These are phyloP conservation scores for Rhizoglyphus robini DNA, from an alignment of 1,140 invertebrate genomes.

Conservation along the genomic window DNA sequence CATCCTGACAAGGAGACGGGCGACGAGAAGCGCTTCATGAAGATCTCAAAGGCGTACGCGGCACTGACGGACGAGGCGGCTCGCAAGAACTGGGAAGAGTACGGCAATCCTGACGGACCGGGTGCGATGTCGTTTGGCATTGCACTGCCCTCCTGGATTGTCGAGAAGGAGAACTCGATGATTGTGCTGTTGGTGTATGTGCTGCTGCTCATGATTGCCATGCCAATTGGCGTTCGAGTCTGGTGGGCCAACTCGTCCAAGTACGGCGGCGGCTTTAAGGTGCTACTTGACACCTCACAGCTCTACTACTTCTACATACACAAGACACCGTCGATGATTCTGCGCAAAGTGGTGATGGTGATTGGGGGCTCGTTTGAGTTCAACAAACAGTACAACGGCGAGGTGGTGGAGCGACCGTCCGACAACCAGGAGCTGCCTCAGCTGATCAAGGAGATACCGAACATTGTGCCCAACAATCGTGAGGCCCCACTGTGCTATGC, in stretches of 20 bases:
- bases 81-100: slow-evolving; percentile 92
- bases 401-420: slow-evolving; percentile 78
- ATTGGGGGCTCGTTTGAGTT: slow-evolving; percentile 91
- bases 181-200: slow-evolving; percentile 88
- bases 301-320: slow-evolving; percentile 91
- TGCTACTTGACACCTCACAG: slow-evolving; percentile 83
- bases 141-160: slow-evolving; percentile 97
- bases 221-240: slow-evolving; percentile 81
- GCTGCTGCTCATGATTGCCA: slow-evolving; percentile 90
- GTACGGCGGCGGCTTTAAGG: slow-evolving; percentile 49
- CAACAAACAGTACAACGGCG: slow-evolving; percentile 79
- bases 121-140: slow-evolving; percentile 98
- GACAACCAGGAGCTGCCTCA: slow-evolving; percentile 89
- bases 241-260: slow-evolving; percentile 99
- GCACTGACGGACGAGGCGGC: slow-evolving; percentile 83
- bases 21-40: slow-evolving; percentile 94
- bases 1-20: slow-evolving; percentile 98
- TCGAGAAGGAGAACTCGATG: slow-evolving; percentile 97
- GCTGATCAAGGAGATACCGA: slow-evolving; percentile 75
- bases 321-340: slow-evolving; percentile 83
- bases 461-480: slow-evolving; percentile 86
- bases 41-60: slow-evolving; percentile 82
- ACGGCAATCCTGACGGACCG: slow-evolving; percentile 98
- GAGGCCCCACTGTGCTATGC: slow-evolving; percentile 77
- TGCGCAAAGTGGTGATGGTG: slow-evolving; percentile 89